These are phyloP conservation scores for Melospiza georgiana DNA, from an alignment of 2,113 vertebrate genomes.

Conservation along the genomic window DNA sequence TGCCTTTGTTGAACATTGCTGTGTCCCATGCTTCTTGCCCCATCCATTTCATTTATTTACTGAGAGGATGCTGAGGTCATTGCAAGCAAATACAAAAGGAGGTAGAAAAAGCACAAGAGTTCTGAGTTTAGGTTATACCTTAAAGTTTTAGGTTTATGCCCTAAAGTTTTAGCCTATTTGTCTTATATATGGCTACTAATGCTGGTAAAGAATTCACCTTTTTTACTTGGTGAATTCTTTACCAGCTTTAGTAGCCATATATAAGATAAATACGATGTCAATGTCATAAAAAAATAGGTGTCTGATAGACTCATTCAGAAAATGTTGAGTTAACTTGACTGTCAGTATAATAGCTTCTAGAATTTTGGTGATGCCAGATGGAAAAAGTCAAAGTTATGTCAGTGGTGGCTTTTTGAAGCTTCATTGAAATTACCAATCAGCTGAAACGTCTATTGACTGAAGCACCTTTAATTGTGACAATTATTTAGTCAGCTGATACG, in stretches of 20 bases:
- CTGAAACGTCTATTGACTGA: background rate
- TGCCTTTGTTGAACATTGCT: background rate
- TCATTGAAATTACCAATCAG: background rate
- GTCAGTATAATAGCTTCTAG: background rate
- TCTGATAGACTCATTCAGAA: background rate
- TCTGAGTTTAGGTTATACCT: background rate
- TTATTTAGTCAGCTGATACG: background rate
- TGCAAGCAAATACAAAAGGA: background rate
- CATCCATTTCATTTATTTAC: background rate
- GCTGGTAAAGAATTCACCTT: background rate
- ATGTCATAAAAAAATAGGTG: background rate
- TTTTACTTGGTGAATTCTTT: background rate
- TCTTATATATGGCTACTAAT: too few relatives aligned
- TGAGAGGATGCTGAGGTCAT: background rate
- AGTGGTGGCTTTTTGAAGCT: background rate
- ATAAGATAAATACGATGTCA: background rate
- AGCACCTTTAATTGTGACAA: background rate
- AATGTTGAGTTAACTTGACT: background rate
- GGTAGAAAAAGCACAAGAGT: background rate
- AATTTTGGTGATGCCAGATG: background rate
- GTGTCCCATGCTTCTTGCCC: background rate
- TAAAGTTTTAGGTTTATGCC: background rate
- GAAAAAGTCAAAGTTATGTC: background rate
- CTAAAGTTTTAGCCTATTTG: too few relatives aligned
- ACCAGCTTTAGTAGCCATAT: background rate